Conservation (phyloP, 2,797 vertebrate genomes). For the Falco concolor region DNA sequence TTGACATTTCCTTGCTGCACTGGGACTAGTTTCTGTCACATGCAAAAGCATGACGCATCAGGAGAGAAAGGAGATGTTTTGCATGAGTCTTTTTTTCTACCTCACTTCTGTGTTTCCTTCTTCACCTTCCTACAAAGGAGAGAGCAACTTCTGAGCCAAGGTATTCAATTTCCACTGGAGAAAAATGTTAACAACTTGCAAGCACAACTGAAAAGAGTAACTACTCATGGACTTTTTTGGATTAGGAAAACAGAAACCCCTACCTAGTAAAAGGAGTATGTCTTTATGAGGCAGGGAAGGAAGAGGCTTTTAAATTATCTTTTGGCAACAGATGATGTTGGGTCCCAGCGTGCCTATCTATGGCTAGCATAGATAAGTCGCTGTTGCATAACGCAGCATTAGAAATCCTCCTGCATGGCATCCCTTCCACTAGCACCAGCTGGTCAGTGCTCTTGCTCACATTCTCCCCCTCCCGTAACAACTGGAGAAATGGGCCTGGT, state of each 20-base stretch:
- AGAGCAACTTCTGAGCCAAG: not conserved
- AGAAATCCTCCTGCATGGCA: not conserved
- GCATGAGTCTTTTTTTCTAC: not conserved
- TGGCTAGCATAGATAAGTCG: not conserved
- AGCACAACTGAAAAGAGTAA: not conserved
- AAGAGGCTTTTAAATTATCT: not conserved
- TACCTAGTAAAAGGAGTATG: not conserved
- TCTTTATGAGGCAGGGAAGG: not conserved
- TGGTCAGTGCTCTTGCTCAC: not conserved
- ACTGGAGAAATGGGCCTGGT: not conserved
- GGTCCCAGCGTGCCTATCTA: not conserved
- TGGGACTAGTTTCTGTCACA: not conserved
- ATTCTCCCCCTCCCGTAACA: not conserved
- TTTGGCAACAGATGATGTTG: not conserved
- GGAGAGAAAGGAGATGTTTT: not conserved
- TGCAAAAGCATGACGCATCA: not conserved
- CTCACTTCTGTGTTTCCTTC: not conserved
- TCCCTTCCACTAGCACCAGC: not conserved
- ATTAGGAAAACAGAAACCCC: not conserved
- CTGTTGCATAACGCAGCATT: not conserved
- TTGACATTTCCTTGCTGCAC: not conserved
- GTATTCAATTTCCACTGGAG: not conserved
- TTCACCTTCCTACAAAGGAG: not conserved
- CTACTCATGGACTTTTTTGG: not conserved
- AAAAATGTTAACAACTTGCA: not conserved